Base-by-base conservation (phyloP, 2,888 invertebrate genomes). In the Eucera pruinosa region DNA sequence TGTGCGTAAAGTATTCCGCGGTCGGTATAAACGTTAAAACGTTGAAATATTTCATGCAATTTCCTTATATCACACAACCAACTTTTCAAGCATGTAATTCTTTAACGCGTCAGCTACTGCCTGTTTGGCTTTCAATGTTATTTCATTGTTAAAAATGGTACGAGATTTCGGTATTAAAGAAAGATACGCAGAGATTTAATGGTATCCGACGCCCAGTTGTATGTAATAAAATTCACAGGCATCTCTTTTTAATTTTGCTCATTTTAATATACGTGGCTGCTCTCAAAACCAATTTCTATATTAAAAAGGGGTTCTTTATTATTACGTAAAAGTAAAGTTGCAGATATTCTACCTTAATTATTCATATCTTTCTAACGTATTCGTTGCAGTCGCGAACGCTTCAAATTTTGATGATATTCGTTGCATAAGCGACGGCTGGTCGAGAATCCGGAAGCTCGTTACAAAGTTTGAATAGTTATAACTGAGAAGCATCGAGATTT, bases 401-500 rank as follows among this genome's bases (percentile, higher is more conserved):
- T 33, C n/a, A 54, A 54, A 54, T 54, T 54, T 36, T 20, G 36
- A 36, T 5, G 48, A 15, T 50, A 27, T 54, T 36, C 36, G 54
- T 36, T 54, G 54, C 23, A 54, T 20, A 54, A 54, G 20, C 36
- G 33, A 36, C 7, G 7, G 36, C 13, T 23, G 55, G 23, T 15
- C 39, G 39, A 55, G 39, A 39, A 39, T 55, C 39, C 39, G 23
- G 23, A 55, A 55, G 55, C 39, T 55, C 39, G 39, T 39, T 39
- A 55, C 39, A 11, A 55, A 55, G 55, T 55, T 55, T 55, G 39
- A 41, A 55, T 25, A 55, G 55, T 55, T 55, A 55, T 39, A 52
- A n/a, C 50, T 27, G 55, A n/a, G n/a, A 55, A 23, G 36, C 33
- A 20, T 23, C 39, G 55, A 55, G 36, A 55, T 55, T 55, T 36